Base-by-base conservation (phyloP, 2,113 vertebrate genomes). In the Pholis gunnellus region DNA sequence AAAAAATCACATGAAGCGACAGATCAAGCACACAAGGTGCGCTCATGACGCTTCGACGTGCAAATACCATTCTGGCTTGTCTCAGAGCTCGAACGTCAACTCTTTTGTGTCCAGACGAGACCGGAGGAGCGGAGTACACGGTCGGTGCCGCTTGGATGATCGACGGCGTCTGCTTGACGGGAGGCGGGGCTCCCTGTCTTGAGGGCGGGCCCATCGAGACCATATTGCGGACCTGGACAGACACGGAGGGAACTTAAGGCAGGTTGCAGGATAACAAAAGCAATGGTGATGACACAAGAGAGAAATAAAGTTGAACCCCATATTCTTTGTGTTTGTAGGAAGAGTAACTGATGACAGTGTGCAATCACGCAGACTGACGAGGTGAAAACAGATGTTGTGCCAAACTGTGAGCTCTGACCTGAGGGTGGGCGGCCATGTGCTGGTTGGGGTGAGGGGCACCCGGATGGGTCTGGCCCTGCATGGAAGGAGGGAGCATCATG, bases 61-160 rank as follows among this genome's bases (percentile, higher is more conserved):
- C 8, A 72, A 14, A 75, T 90, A 96, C 95, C 93, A 96, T 95
- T 81, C 95, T 85, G 10, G 94, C 94, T 86, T 95, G 95, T 90
- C 94, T 94, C 67, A 92, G 94, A 20, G 92, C 92, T 38, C 91
- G 88, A 5, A 90, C 75, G 46, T 97, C 96, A 3, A 65, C 73
- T 78, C 90, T 95, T 61, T 92, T 95, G 5, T 90, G 80, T 46
- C 74, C 86, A 6, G 20, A 18, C 0, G 89, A 75, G 7, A 91
- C 90, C 0, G 95, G 94, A 1, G 96, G 96, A 2, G 95, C 92
- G 0, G 94, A 94, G 83, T 97, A 97, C 3, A 97, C 96, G 0
- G 96, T 97, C 0, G 96, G 96, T 1, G 96, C 96, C 0, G 96
- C 96, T 89, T 96, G 96, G 84, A 97, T 95, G 69, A 97, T 89